phyloP scores from a whole-genome alignment of 1,140 invertebrate genomes.

The Euura lappo region DNA sequence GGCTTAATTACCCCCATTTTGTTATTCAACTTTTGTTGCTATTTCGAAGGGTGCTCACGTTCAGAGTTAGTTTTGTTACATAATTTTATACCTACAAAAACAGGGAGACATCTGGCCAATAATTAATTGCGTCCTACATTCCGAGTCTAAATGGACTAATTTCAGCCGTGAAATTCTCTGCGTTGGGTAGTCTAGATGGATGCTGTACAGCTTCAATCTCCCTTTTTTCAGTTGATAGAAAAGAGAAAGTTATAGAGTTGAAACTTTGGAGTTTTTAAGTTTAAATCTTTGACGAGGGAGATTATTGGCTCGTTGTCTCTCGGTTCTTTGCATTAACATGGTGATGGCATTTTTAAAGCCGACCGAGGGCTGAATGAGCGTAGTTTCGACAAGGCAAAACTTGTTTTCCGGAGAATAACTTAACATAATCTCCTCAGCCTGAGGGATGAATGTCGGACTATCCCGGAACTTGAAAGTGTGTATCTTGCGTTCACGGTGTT shows the following conservation, averaged over 20 bases:
- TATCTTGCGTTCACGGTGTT: neutral
- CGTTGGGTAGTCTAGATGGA: too few relatives aligned
- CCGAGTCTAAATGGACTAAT: too few relatives aligned
- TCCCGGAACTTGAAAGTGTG: neutral
- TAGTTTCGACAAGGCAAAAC: neutral
- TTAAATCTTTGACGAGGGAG: neutral
- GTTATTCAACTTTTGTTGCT: neutral
- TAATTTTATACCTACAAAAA: too few relatives aligned
- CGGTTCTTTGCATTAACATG: neutral
- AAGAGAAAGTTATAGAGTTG: neutral
- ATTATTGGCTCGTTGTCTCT: neutral
- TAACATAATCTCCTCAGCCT: neutral
- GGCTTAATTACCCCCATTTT: slow-evolving; percentile 34
- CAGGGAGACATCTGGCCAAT: too few relatives aligned
- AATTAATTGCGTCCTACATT: too few relatives aligned
- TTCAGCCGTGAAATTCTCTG: too few relatives aligned
- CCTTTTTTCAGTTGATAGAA: too few relatives aligned
- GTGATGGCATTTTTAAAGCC: neutral
- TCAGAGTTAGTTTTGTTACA: too few relatives aligned
- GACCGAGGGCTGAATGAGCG: neutral
- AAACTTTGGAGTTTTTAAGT: neutral
- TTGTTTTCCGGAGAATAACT: neutral
- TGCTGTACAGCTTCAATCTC: too few relatives aligned
- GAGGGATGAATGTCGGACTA: neutral
- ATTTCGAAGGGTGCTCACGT: too few relatives aligned